These are phyloP conservation scores for Heliconius sara DNA, from an alignment of 2,888 invertebrate genomes.

Conservation along the genomic window DNA sequence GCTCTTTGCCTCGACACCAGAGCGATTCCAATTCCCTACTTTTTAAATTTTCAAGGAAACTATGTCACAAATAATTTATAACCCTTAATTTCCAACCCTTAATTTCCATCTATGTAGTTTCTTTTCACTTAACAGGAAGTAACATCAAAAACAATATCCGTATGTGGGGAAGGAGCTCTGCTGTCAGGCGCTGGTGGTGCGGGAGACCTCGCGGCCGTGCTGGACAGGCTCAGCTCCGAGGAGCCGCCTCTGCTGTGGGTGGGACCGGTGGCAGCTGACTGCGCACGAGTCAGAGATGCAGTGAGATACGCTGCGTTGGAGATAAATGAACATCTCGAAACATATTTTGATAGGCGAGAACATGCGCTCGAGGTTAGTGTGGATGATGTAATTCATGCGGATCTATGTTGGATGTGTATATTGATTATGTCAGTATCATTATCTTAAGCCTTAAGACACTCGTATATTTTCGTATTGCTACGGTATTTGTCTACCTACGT, in stretches of 20 bases:
- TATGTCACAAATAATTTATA: no score
- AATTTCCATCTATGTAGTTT: background rate
- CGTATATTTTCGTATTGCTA: no score
- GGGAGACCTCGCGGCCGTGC: slow-evolving; percentile 77
- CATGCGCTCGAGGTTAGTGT: slow-evolving; percentile 89
- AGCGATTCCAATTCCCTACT: no score
- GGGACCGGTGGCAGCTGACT: slow-evolving; percentile 88
- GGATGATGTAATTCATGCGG: background rate
- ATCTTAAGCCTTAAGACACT: no score
- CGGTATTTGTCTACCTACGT: no score
- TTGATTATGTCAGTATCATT: no score
- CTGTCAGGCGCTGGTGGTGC: slow-evolving; percentile 53
- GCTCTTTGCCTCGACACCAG: no score
- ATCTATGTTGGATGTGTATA: no score
- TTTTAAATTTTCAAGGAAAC: no score
- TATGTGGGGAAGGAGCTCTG: slow-evolving; percentile 65
- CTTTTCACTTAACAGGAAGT: slow-evolving; percentile 86
- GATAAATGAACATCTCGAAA: slow-evolving; percentile 97
- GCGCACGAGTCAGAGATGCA: slow-evolving; percentile 89
- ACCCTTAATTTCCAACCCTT: background rate
- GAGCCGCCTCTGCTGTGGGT: slow-evolving; percentile 97
- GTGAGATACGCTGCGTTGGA: slow-evolving; percentile 95
- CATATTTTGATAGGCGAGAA: slow-evolving; percentile 95
- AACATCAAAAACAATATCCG: slow-evolving; percentile 86
- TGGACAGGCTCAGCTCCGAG: slow-evolving; percentile 85